phyloP scores from a whole-genome alignment of 2,797 vertebrate genomes.

The Heteromormyrus szaboi region DNA sequence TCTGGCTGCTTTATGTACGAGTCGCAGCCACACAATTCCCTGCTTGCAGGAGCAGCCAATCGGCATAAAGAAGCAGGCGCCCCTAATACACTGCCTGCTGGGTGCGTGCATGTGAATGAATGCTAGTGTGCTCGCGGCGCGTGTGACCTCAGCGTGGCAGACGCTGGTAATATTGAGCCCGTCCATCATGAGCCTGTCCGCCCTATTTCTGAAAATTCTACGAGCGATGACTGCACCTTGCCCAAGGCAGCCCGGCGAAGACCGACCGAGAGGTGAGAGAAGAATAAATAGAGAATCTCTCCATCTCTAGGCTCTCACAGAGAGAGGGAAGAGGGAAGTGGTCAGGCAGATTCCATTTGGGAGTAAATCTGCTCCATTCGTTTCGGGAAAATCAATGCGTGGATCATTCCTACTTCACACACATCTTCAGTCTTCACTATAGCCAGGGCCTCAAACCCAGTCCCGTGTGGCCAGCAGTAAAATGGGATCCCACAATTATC shows the following conservation, averaged over 20 bases:
- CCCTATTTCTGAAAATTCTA: neutral
- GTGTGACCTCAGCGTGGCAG: neutral
- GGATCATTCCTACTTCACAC: neutral
- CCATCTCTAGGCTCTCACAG: neutral
- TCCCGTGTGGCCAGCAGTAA: neutral
- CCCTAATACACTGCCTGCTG: neutral
- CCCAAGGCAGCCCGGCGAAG: neutral
- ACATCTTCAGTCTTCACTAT: neutral
- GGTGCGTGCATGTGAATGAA: neutral
- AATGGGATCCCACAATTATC: neutral
- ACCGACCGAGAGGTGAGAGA: neutral
- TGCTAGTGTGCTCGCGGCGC: neutral
- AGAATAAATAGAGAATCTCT: neutral
- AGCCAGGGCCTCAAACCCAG: neutral
- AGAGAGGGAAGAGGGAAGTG: neutral
- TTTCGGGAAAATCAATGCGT: neutral
- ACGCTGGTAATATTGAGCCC: neutral
- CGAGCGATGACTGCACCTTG: neutral
- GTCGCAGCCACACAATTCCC: neutral
- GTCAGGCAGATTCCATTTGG: neutral
- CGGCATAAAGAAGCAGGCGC: neutral
- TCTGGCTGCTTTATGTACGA: neutral
- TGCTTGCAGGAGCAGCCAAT: neutral
- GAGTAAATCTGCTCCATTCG: neutral
- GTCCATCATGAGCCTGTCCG: slow-evolving; percentile 10